These are phyloP conservation scores for Sarcophaga rosellei DNA, from an alignment of 2,888 invertebrate species.

Conservation along the genomic window DNA sequence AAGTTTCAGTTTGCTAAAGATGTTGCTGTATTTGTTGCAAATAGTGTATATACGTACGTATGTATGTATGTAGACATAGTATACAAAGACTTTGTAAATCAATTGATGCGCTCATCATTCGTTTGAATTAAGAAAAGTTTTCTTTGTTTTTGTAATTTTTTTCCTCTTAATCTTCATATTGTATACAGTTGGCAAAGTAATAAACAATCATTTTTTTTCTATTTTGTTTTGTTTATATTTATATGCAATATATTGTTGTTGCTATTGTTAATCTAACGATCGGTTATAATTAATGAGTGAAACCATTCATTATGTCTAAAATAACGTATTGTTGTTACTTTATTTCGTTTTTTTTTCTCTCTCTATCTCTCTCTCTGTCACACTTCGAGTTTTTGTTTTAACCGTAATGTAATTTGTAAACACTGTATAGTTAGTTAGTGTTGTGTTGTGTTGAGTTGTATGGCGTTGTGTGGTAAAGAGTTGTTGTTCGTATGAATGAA, in stretches of 20 bases:
- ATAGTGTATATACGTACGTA: slow-evolving; percentile 10
- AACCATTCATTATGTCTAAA: slow-evolving; percentile 68
- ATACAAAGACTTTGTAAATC: slow-evolving; percentile 36
- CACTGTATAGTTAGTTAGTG: neutral
- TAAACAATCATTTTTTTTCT: slow-evolving; percentile 19
- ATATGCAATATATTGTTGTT: neutral
- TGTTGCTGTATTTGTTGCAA: slow-evolving; percentile 43
- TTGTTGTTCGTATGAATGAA: slow-evolving; percentile 1
- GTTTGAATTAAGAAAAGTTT: slow-evolving; percentile 62
- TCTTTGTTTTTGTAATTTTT: slow-evolving; percentile 54
- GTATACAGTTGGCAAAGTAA: slow-evolving; percentile 48
- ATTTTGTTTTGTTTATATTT: neutral
- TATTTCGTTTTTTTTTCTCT: slow-evolving; percentile 29
- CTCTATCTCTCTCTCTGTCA: slow-evolving; percentile 4
- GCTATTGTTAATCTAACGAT: slow-evolving; percentile 59
- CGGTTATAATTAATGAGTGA: slow-evolving; percentile 66
- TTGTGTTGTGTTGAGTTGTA: slow-evolving; percentile 49
- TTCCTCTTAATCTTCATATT: slow-evolving; percentile 33
- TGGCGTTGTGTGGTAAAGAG: neutral
- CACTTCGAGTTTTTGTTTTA: neutral
- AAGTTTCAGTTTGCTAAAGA: slow-evolving; percentile 25
- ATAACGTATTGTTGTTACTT: slow-evolving; percentile 48
- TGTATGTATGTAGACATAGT: neutral
- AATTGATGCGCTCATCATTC: slow-evolving; percentile 57
- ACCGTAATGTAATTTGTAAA: neutral